Percentiles rank a stretch among this genome's conserved stretches.
Evolutionary conservation across 1,140 invertebrate species (phyloP).

Genomic region (Drosophila asahinai): DNA sequence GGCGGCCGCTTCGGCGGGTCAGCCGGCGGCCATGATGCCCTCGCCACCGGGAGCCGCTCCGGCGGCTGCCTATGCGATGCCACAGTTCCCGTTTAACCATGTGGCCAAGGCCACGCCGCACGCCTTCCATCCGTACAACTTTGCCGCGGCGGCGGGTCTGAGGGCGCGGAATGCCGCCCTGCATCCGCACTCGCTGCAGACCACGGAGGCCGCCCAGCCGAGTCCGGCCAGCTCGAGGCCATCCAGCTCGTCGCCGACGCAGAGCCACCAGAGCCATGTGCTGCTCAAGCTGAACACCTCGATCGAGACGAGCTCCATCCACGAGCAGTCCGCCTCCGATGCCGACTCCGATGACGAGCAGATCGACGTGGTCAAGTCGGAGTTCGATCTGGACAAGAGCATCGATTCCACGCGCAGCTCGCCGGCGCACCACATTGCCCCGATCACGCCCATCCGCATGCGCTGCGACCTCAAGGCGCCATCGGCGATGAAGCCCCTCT

Average conservation of each 20-base stretch:
- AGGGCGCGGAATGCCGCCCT: conserved; percentile 74
- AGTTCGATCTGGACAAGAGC: conserved; percentile 86
- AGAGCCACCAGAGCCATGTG: conserved; percentile 79
- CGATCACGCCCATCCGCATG: conserved; percentile 45
- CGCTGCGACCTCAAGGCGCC: conserved; percentile 88
- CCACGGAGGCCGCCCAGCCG: conserved; percentile 69
- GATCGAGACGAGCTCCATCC: conserved; percentile 87
- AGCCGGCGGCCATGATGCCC: conserved; percentile 75
- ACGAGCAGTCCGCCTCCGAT: conserved; percentile 88
- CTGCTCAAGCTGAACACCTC: conserved; percentile 86
- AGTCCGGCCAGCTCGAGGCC: conserved; percentile 87
- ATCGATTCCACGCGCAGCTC: conserved; percentile 74
- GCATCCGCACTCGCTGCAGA: conserved; percentile 49
- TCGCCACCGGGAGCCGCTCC: conserved; percentile 83
- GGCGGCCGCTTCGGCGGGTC: conserved; percentile 31
- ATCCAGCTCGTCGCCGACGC: conserved; percentile 86
- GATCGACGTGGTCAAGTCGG: conserved; percentile 91
- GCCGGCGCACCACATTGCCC: conserved; percentile 57
- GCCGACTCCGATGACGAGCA: conserved; percentile 88
- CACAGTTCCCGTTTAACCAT: conserved; percentile 86
- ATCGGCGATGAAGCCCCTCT: conserved; percentile 85
- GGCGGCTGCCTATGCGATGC: conserved; percentile 81
- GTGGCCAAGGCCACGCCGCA: conserved; percentile 83
- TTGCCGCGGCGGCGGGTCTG: conserved; percentile 79
- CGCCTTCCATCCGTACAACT: conserved; percentile 83